Evolutionary conservation across 2,113 vertebrate genomes (phyloP).

Genomic region (Tragelaphus buxtoni): DNA sequence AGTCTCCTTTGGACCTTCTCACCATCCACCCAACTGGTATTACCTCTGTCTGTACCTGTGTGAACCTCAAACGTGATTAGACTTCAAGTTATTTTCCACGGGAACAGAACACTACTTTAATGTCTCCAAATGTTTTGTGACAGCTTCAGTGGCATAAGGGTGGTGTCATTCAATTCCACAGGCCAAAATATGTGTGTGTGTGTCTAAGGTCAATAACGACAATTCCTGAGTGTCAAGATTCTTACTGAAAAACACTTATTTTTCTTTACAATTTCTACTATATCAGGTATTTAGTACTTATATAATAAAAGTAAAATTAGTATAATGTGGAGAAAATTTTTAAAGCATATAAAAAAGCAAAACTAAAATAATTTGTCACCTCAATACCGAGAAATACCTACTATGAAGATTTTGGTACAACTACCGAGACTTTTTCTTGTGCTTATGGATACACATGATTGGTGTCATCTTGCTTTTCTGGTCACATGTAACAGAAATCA

Average conservation of each 20-base stretch:
- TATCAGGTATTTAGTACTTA: neutral
- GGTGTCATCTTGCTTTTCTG: neutral
- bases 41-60: neutral
- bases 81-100: neutral
- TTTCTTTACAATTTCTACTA: neutral
- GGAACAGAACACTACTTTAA: neutral
- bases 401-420: neutral
- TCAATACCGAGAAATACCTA: neutral
- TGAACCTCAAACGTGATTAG: neutral
- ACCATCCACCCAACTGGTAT: neutral
- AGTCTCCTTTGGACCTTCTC: neutral
- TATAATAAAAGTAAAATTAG: neutral
- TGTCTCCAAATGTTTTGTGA: neutral
- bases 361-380: neutral
- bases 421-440: neutral
- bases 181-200: neutral
- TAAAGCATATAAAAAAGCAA: neutral
- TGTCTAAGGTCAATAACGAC: neutral
- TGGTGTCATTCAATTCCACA: neutral
- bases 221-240: neutral
- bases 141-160: neutral
- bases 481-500: neutral
- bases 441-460: neutral
- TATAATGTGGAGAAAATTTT: neutral
- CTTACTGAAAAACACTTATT: neutral